These are phyloP conservation scores for Neolamprologus toae DNA, from an alignment of 2,113 vertebrate species.

Conservation along the genomic window DNA sequence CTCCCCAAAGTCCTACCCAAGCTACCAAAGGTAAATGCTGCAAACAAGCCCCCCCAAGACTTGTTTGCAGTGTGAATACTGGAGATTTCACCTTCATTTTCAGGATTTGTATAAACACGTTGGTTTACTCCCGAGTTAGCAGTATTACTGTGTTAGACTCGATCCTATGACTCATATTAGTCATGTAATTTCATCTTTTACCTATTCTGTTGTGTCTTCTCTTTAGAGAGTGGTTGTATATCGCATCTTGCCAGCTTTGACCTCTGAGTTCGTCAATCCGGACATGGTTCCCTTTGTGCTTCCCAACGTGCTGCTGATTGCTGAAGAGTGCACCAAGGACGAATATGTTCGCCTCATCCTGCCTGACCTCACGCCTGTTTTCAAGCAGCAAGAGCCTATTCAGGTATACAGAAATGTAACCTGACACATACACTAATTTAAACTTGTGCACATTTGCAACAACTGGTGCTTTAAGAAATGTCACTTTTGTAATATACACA, in stretches of 20 bases:
- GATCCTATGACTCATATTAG: background rate
- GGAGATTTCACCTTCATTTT: background rate
- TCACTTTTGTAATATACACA: background rate
- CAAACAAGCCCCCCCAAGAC: background rate
- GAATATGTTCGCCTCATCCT: conserved; percentile 89
- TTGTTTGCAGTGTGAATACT: background rate
- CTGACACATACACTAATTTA: background rate
- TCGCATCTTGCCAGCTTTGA: conserved; percentile 88
- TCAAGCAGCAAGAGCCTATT: conserved; percentile 95
- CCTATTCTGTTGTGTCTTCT: background rate
- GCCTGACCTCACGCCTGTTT: conserved; percentile 92
- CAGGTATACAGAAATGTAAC: conserved; percentile 73
- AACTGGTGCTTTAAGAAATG: background rate
- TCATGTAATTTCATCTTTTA: background rate
- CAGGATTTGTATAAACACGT: background rate
- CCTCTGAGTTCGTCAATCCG: conserved; percentile 94
- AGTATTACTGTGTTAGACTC: background rate
- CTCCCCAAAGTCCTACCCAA: conserved; percentile 94
- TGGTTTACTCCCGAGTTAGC: background rate
- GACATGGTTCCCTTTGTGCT: conserved; percentile 99
- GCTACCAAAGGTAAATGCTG: conserved; percentile 83
- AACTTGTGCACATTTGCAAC: background rate
- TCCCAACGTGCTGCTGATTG: conserved; percentile 94
- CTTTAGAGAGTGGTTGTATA: conserved; percentile 89
- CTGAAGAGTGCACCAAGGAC: conserved; percentile 96